These are phyloP conservation scores for Tiliqua scincoides DNA, from an alignment of 2,113 vertebrate genomes.

Conservation along the genomic window DNA sequence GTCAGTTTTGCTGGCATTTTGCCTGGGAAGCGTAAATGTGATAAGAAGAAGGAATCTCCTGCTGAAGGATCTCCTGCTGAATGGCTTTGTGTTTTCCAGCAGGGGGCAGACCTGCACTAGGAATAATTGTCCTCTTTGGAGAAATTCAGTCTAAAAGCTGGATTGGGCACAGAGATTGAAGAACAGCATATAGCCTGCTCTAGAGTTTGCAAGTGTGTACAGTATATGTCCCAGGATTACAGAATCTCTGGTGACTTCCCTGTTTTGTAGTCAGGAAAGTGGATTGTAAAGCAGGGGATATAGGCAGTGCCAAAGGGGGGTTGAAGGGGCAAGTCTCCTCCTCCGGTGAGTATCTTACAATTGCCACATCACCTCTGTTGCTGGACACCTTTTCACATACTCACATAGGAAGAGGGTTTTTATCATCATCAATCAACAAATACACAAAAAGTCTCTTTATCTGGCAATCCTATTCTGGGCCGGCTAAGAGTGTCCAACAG, in stretches of 20 bases:
- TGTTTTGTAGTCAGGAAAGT: background rate
- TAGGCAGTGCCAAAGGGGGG: no score
- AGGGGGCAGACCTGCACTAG: conserved; percentile 19
- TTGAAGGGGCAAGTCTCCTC: no score
- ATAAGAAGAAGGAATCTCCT: background rate
- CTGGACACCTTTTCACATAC: no score
- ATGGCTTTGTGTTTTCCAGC: conserved; percentile 2
- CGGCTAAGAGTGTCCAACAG: no score
- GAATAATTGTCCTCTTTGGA: background rate
- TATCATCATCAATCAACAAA: no score
- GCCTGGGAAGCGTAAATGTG: background rate
- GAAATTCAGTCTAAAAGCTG: background rate
- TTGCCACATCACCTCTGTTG: no score
- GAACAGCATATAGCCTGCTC: background rate
- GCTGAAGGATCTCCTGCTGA: background rate
- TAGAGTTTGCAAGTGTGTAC: background rate
- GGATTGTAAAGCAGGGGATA: background rate
- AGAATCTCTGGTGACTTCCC: background rate
- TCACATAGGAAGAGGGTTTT: no score
- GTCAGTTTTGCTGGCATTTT: background rate
- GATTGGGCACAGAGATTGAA: background rate
- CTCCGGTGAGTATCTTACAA: no score
- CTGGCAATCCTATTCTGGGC: no score
- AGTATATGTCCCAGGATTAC: background rate
- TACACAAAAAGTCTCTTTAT: no score